phyloP scores from a whole-genome alignment of 1,140 invertebrate species.

The Vollenhovia emeryi region DNA sequence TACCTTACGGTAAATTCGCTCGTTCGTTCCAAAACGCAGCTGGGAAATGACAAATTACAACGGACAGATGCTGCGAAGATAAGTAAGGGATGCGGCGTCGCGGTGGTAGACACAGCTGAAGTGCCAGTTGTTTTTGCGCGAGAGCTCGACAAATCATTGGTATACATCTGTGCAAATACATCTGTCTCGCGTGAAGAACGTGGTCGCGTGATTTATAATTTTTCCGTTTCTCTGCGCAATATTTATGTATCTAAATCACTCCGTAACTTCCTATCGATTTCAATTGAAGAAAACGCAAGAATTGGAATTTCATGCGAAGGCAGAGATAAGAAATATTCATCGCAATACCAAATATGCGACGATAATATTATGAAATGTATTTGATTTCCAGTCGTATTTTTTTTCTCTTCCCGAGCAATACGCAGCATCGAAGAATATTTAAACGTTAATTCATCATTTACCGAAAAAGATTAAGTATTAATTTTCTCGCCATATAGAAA shows the following conservation, averaged over 20 bases:
- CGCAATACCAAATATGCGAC: neutral
- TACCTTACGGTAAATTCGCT: slow-evolving; percentile 46
- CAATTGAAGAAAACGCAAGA: neutral
- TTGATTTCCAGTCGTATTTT: neutral
- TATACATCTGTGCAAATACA: slow-evolving; percentile 49
- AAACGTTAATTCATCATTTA: neutral
- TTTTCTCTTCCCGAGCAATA: neutral
- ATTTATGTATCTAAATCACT: slow-evolving; percentile 9
- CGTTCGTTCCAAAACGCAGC: slow-evolving; percentile 41
- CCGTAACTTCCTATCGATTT: neutral
- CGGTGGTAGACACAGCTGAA: slow-evolving; percentile 46
- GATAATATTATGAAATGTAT: neutral
- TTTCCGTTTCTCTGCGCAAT: slow-evolving; percentile 5
- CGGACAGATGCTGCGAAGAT: slow-evolving; percentile 53
- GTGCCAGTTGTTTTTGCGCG: slow-evolving; percentile 65
- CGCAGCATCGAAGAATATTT: neutral
- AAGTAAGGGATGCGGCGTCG: slow-evolving; percentile 54
- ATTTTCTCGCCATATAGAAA: neutral
- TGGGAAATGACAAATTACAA: slow-evolving; percentile 61
- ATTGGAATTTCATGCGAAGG: neutral
- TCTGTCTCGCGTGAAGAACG: slow-evolving; percentile 17
- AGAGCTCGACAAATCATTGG: slow-evolving; percentile 63
- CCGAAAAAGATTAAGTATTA: slow-evolving; percentile 5
- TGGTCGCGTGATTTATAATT: slow-evolving; percentile 46
- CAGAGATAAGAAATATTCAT: neutral